Percentiles rank a stretch among this genome's conserved stretches.
phyloP scores from a whole-genome alignment of 1,140 invertebrate genomes.

The Dendroctonus valens region DNA sequence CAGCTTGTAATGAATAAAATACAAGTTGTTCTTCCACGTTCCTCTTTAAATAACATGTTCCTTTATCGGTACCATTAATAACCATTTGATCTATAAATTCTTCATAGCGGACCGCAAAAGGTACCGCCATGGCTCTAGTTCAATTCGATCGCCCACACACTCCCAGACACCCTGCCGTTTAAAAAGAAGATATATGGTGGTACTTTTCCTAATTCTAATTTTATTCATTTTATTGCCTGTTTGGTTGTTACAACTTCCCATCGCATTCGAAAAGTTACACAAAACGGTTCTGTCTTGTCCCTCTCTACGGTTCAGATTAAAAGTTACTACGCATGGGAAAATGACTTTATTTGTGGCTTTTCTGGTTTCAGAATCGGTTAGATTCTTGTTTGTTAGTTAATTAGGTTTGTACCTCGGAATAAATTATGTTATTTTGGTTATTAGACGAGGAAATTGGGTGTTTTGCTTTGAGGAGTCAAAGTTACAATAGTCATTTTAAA shows the following conservation, averaged over 20 bases:
- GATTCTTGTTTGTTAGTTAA: no score
- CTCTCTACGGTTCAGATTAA: no score
- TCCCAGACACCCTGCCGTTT: slow-evolving; percentile 8
- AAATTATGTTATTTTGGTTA: no score
- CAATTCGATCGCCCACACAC: slow-evolving; percentile 13
- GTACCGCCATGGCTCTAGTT: slow-evolving; percentile 3
- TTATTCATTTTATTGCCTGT: slow-evolving; percentile 15
- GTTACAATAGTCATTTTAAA: no score
- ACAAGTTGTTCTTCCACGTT: background rate
- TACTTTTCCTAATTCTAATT: slow-evolving; percentile 19
- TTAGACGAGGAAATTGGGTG: no score
- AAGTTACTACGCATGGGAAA: no score
- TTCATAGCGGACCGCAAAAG: slow-evolving; percentile 2
- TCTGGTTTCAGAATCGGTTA: no score
- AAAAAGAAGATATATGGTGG: slow-evolving; percentile 11
- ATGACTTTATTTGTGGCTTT: no score
- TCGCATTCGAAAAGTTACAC: background rate
- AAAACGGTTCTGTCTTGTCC: no score
- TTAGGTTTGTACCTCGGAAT: no score
- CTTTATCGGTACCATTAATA: slow-evolving; percentile 19
- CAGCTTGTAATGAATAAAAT: no score
- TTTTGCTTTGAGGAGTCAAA: no score
- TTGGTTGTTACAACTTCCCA: slow-evolving; percentile 6
- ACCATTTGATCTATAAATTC: slow-evolving; percentile 20
- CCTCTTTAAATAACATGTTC: slow-evolving; percentile 6